Conservation (phyloP, 2,888 invertebrate genomes). For the Drosophila meridionalis region DNA sequence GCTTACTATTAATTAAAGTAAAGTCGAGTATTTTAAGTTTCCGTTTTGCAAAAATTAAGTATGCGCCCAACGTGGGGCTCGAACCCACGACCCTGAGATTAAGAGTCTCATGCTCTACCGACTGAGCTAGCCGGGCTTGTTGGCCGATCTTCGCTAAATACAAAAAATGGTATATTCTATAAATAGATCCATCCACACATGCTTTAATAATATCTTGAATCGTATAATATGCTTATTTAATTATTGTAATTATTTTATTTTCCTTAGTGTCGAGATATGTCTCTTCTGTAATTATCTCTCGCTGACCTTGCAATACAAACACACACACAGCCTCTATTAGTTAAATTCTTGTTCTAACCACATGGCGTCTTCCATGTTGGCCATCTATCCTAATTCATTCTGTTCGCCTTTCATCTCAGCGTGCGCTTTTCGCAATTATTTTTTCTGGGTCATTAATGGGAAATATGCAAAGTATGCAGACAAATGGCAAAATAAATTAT, state of each 20-base stretch:
- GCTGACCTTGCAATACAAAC: conserved; percentile 40
- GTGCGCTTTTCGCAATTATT: conserved; percentile 32
- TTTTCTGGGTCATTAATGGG: conserved; percentile 74
- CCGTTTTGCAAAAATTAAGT: conserved; percentile 5
- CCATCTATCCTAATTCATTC: conserved; percentile 61
- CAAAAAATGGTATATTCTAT: not conserved
- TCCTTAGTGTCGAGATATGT: conserved; percentile 1
- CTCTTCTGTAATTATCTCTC: not conserved
- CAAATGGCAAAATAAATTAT: conserved; percentile 74
- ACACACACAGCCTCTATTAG: conserved; percentile 18
- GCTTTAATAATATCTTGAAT: not conserved
- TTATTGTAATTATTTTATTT: conserved; percentile 4
- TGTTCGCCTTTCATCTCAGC: conserved; percentile 60
- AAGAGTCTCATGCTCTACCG: conserved; percentile 85
- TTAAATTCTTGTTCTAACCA: conserved; percentile 27
- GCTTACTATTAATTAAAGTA: not conserved
- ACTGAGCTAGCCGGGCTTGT: conserved; percentile 85
- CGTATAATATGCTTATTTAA: not conserved
- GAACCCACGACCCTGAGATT: conserved; percentile 85
- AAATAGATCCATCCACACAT: not conserved
- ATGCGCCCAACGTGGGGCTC: conserved; percentile 85
- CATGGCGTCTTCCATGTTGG: conserved; percentile 46
- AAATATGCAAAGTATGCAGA: conserved; percentile 71
- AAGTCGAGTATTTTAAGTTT: not conserved
- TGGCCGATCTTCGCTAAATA: fast-evolving